phyloP scores from a whole-genome alignment of 23 tunicate genomes.

The Trididemnum nubilum region DNA sequence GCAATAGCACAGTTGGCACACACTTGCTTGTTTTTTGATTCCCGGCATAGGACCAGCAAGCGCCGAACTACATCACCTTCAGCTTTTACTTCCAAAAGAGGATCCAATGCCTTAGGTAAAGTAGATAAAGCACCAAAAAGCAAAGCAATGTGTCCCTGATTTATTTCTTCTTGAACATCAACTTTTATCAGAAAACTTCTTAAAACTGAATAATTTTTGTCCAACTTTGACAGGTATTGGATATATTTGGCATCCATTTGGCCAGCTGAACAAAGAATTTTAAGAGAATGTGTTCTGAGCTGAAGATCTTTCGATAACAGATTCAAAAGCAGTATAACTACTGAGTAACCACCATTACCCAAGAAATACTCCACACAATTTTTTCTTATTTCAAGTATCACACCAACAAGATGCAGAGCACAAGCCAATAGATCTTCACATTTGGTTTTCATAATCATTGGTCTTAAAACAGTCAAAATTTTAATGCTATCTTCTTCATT shows the following conservation, averaged over 20 bases:
- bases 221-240: conserved; percentile 32
- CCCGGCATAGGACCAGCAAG: conserved; percentile 67
- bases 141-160: conserved; percentile 76
- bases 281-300: conserved; percentile 47
- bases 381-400: background rate
- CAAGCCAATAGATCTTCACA: conserved; percentile 7
- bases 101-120: conserved; percentile 5
- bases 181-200: conserved; percentile 20
- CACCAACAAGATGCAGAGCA: background rate
- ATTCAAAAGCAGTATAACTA: background rate
- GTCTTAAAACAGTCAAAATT: background rate
- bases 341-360: background rate
- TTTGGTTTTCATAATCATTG: conserved; percentile 8
- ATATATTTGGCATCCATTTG: conserved; percentile 36
- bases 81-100: conserved; percentile 9
- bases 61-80: conserved; percentile 59
- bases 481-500: background rate
- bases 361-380: background rate
- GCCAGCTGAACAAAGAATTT: conserved; percentile 58
- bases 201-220: conserved; percentile 49
- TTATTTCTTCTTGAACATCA: conserved; percentile 31
- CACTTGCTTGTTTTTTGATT: conserved; percentile 45
- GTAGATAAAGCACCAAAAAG: conserved; percentile 57
- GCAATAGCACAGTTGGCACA: conserved; percentile 67
- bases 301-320: conserved; percentile 11